Percentiles rank a stretch among this genome's conserved stretches.
phyloP scores from a whole-genome alignment of 2,888 invertebrate species.

The Galeopsomyia nigrocyanea region DNA sequence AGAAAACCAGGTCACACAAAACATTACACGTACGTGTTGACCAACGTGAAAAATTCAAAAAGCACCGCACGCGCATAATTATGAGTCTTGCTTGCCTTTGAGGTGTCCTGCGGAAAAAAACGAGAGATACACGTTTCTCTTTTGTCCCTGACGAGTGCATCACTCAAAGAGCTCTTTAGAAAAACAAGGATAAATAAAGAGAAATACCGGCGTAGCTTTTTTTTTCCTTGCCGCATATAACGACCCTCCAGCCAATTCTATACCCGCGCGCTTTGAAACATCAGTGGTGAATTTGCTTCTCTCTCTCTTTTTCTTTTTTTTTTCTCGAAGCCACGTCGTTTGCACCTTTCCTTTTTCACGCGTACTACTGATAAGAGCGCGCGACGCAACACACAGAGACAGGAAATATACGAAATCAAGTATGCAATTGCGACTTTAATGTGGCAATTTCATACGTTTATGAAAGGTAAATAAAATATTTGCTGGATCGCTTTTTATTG shows the following conservation, averaged over 20 bases:
- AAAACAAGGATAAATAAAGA: constrained; percentile 10
- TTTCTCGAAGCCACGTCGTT: no score
- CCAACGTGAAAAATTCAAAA: no score
- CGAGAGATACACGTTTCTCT: background rate
- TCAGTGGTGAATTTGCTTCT: background rate
- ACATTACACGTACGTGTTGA: background rate
- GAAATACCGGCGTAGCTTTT: constrained; percentile 5
- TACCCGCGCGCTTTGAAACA: constrained; percentile 10
- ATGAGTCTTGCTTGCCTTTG: no score
- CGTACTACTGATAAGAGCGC: no score
- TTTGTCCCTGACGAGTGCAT: background rate
- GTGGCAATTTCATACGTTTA: no score
- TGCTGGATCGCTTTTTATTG: no score
- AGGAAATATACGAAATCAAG: no score
- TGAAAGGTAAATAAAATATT: no score
- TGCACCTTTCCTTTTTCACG: no score
- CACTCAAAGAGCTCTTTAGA: background rate
- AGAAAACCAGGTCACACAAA: constrained; percentile 16
- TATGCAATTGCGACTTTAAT: no score
- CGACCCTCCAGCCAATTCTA: constrained; percentile 14
- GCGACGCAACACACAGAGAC: no score
- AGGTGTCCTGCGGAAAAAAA: background rate
- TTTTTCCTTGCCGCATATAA: constrained; percentile 4
- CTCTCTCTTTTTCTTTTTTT: constrained; percentile 1
- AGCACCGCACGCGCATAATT: no score